Conservation (phyloP, 1,140 invertebrate species). For the Ganaspis sp. region DNA sequence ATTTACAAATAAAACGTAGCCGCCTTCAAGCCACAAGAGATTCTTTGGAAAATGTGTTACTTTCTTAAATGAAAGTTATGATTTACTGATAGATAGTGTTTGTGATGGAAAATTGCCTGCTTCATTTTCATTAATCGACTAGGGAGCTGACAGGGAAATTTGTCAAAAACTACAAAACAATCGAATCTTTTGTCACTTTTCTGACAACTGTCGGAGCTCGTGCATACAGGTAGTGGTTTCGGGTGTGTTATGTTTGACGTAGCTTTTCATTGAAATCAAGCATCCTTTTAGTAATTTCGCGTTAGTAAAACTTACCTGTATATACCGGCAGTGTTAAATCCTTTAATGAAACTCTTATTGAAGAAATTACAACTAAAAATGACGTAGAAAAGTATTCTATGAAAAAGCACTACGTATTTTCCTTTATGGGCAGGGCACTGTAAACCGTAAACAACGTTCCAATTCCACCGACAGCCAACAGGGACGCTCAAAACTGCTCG, state of each 20-base stretch:
- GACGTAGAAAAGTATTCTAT: background rate
- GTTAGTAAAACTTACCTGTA: background rate
- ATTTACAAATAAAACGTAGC: no score
- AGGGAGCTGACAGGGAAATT: background rate
- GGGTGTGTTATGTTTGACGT: conserved; percentile 16
- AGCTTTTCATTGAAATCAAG: background rate
- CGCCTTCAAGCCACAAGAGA: background rate
- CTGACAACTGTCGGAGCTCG: conserved; percentile 43
- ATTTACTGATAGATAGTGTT: background rate
- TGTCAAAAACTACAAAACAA: background rate
- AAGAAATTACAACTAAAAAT: background rate
- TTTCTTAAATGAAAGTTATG: background rate
- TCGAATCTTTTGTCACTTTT: background rate
- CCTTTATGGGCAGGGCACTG: conserved; percentile 48
- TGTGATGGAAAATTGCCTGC: background rate
- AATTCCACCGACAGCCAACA: conserved; percentile 40
- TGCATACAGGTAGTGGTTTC: conserved; percentile 34
- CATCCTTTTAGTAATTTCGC: background rate
- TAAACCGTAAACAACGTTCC: conserved; percentile 48
- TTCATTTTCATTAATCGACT: background rate
- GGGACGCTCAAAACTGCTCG: background rate
- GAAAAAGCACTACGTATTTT: conserved; percentile 15
- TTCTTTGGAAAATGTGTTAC: background rate
- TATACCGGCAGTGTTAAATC: background rate
- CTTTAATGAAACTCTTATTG: background rate